Evolutionary conservation across 2,888 invertebrate species (phyloP), one percentile per base, ranked within the genome.

Genomic region (Agriopis marginaria): DNA sequence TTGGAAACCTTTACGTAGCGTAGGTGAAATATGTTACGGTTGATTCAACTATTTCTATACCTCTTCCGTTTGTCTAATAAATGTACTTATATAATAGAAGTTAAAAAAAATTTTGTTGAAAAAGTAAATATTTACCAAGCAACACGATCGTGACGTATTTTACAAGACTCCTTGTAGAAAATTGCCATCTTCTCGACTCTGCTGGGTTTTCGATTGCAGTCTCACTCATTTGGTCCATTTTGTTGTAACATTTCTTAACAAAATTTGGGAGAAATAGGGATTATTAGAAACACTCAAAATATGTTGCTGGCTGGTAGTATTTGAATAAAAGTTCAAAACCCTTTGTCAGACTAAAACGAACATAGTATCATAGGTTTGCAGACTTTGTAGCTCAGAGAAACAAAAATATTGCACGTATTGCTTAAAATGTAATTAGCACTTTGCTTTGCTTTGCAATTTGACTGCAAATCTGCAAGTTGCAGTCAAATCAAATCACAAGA

Each of bases 171-270:
- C 66, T 75, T 0, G 62, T 64, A 0, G 73, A 61, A 68, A 80
- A 72, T 7, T 65, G 76, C 14, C 60, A 63, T 42, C n/a, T 68
- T 63, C 56, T 73, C 8, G 55, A 71, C 23, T 70, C 56, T 11
- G 47, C 10, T 40, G 74, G 70, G 23, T 70, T 71, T 71, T 82
- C 77, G 45, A 74, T 58, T 61, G 75, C 73, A 59, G 66, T 77
- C 44, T 81, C 83, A 44, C 77, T 82, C 77, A 82, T 82, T 65
- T 66, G 51, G 47, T 54, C 61, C 69, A 66, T 56, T 60, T 70
- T 63, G 44, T 40, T 50, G 14, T 56, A n/a, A 60, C 66, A 66
- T 66, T 63, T 63, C 63, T 54, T 59, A 14, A 47, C 11, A 60
- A 17, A 17, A 23, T 32, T 51, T 23, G 8, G 10, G 23, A 45